Evolutionary conservation across 2,888 invertebrate species (phyloP), one percentile per base, ranked within the genome.

Genomic region (Anticlea derivata): DNA sequence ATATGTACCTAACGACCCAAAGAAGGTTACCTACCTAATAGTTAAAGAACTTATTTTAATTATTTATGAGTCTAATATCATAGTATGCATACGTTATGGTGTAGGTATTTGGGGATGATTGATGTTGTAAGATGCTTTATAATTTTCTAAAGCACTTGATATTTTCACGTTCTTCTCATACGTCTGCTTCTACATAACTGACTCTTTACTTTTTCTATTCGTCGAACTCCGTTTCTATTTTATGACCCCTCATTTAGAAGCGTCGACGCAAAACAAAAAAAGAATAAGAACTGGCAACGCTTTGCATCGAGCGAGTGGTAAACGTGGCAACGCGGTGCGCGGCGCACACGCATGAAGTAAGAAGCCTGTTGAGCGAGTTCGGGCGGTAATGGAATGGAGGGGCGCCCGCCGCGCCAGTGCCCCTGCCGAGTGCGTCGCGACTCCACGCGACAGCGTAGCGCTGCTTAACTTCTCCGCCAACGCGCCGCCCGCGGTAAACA

Each of bases 221-320:
- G 56, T 68, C 63, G 65, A 76, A 70, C 70, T 71, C 70, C 72
- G 74, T 83, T 83, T 83, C 81, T 85, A 83, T 78, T 84, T 85
- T 83, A 86, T 82, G 76, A 82, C 78, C 82, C 79, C 81, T 84
- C 78, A 81, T 84, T 84, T 85, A 74, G 73, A 80, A 82, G 80
- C 85, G 78, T 83, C 82, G 86, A 86, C 76, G 82, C 72, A 83
- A 83, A 84, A 86, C 80, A 83, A 83, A 86, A 87, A 70, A 86
- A 80, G 24, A 69, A 51, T 68, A 73, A n/a, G 74, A 80, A 75
- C 84, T 85, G 80, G 86, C 83, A 83, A 83, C 83, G 81, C 69
- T 55, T 49, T 68, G 74, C 76, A 72, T 73, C 73, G 67, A 69
- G 73, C 57, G 51, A 57, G 59, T 47, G 44, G 60, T 55, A 75